Conservation (phyloP, 1,140 invertebrate species). For the Drosophila kikkawai region DNA sequence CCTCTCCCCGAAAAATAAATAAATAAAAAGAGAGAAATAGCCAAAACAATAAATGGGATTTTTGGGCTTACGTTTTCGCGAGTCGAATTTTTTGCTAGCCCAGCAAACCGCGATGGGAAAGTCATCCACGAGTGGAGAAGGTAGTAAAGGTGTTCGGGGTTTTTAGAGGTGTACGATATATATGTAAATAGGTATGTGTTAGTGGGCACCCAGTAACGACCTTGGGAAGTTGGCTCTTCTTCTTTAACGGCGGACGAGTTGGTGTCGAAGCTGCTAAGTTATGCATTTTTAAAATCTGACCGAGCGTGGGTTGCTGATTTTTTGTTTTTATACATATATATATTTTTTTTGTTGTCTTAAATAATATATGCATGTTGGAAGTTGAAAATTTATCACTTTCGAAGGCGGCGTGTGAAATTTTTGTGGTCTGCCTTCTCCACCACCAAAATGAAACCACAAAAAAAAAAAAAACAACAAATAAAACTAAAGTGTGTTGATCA, state of each 20-base stretch:
- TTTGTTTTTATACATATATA: slow-evolving; percentile 30
- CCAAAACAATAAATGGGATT: slow-evolving; percentile 74
- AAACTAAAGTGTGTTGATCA: slow-evolving; percentile 19
- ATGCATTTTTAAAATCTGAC: slow-evolving; percentile 64
- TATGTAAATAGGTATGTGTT: slow-evolving; percentile 6
- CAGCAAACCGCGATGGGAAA: slow-evolving; percentile 67
- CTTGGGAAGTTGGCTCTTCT: slow-evolving; percentile 56
- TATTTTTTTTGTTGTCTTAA: slow-evolving; percentile 37
- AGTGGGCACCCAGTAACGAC: slow-evolving; percentile 52
- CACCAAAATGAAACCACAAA: slow-evolving; percentile 32
- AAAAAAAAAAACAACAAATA: slow-evolving; percentile 8
- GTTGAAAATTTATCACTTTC: slow-evolving; percentile 73
- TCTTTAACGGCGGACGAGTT: slow-evolving; percentile 49
- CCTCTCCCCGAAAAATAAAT: slow-evolving; percentile 8
- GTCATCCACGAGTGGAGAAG: slow-evolving; percentile 34
- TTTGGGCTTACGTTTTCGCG: slow-evolving; percentile 56
- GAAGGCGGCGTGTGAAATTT: slow-evolving; percentile 72
- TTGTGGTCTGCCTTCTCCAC: slow-evolving; percentile 41
- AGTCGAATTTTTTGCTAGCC: slow-evolving; percentile 54
- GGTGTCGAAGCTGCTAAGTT: slow-evolving; percentile 72
- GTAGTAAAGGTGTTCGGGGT: not conserved
- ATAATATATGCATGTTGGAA: slow-evolving; percentile 60
- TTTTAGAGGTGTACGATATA: slow-evolving; percentile 6
- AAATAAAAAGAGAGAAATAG: slow-evolving; percentile 21
- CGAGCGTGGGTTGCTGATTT: slow-evolving; percentile 53